Percentiles rank a stretch among this genome's conserved stretches.
These are phyloP conservation scores for Euplagia quadripunctaria DNA, from an alignment of 2,888 invertebrate species.

Conservation along the genomic window DNA sequence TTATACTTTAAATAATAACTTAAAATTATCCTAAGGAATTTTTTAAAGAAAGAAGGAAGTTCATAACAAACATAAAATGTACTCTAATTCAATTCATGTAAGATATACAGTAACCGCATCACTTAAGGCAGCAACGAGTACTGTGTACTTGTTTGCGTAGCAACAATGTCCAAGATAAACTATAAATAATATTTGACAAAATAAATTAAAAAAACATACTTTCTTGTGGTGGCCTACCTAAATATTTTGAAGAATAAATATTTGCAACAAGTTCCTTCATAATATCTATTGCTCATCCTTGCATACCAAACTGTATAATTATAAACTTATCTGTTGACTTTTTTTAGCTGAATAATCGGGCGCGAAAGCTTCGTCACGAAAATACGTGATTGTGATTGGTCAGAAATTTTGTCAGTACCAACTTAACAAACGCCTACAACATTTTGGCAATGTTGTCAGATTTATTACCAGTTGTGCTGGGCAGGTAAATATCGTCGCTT, in stretches of 20 bases:
- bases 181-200: not conserved
- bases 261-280: not conserved
- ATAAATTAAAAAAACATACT: not conserved
- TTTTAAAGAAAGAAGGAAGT: not conserved
- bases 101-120: not conserved
- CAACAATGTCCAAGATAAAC: slow-evolving; percentile 34
- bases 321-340: slow-evolving; percentile 65
- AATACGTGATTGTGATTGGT: slow-evolving; percentile 71
- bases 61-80: slow-evolving; percentile 19
- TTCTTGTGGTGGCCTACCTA: not conserved
- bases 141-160: slow-evolving; percentile 36
- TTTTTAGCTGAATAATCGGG: slow-evolving; percentile 76
- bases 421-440: slow-evolving; percentile 66
- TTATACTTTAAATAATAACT: not conserved
- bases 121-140: not conserved
- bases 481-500: slow-evolving; percentile 84
- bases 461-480: slow-evolving; percentile 84
- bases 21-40: not conserved
- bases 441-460: slow-evolving; percentile 84
- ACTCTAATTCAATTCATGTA: slow-evolving; percentile 8
- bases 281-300: slow-evolving; percentile 24
- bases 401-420: slow-evolving; percentile 73
- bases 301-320: slow-evolving; percentile 49
- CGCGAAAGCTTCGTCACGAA: slow-evolving; percentile 82
- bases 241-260: not conserved